These are phyloP conservation scores for Sinodicranocentrus sp. DNA, from an alignment of 2,888 invertebrate genomes.

Conservation along the genomic window DNA sequence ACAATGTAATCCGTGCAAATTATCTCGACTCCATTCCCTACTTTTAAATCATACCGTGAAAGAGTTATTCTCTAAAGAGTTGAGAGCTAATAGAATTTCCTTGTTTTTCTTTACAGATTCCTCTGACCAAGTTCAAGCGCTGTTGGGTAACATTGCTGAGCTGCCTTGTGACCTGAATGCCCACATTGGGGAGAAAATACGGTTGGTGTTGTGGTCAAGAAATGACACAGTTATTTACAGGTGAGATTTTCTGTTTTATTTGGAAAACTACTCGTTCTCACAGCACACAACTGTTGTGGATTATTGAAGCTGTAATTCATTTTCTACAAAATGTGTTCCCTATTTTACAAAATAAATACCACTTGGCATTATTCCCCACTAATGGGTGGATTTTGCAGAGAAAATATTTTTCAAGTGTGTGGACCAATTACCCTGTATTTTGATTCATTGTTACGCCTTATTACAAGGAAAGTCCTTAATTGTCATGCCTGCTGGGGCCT, in stretches of 20 bases:
- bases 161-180: conserved; percentile 77
- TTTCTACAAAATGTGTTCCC: too few species aligned
- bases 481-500: conserved; percentile 8
- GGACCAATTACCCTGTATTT: neutral
- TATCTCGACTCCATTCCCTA: too few species aligned
- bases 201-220: conserved; percentile 76
- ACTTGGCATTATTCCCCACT: too few species aligned
- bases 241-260: too few species aligned
- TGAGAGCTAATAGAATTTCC: too few species aligned
- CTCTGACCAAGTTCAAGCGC: conserved; percentile 76
- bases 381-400: too few species aligned
- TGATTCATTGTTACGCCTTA: conserved; percentile 23
- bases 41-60: neutral
- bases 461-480: neutral
- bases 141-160: conserved; percentile 76
- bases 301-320: too few species aligned
- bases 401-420: too few species aligned
- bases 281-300: too few species aligned
- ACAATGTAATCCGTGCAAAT: too few species aligned
- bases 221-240: conserved; percentile 76
- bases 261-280: too few species aligned
- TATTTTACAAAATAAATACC: too few species aligned
- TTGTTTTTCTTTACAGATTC: conserved; percentile 52
- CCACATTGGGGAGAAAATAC: conserved; percentile 75
- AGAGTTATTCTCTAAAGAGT: neutral